Evolutionary conservation across 2,113 vertebrate genomes (phyloP).

Genomic region (Crotalus tigris): DNA sequence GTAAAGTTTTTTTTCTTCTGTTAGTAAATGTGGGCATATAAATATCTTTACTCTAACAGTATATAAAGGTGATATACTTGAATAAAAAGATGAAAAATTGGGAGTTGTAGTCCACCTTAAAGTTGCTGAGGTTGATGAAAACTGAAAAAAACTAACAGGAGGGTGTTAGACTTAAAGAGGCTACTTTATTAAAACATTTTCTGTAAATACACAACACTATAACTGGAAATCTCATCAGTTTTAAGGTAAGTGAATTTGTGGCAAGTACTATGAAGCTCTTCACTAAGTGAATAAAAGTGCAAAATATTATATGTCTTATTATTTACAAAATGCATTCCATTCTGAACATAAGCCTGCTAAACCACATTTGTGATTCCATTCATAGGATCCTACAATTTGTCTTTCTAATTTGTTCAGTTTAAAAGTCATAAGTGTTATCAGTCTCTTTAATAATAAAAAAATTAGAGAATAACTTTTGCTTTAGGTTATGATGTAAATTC

Average conservation of each 20-base stretch:
- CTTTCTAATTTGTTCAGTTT: background rate
- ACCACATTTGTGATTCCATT: background rate
- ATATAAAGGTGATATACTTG: background rate
- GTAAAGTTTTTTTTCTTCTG: background rate
- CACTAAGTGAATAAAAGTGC: background rate
- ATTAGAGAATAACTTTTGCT: background rate
- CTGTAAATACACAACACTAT: background rate
- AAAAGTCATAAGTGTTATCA: background rate
- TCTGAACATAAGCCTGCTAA: background rate
- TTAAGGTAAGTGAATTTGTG: background rate
- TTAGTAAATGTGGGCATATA: background rate
- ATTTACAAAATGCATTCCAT: background rate
- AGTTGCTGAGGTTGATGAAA: background rate
- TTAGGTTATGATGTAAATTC: background rate
- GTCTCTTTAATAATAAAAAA: background rate
- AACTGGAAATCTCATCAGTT: background rate
- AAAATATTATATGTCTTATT: slow-evolving; percentile 8
- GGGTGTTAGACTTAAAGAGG: background rate
- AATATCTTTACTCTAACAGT: background rate
- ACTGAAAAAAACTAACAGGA: background rate
- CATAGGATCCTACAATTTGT: background rate
- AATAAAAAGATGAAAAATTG: background rate
- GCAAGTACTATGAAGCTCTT: background rate
- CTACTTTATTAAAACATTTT: background rate
- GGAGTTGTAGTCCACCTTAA: background rate